phyloP scores from a whole-genome alignment of 2,797 vertebrate genomes.

The Rhabdophis nuchalis region DNA sequence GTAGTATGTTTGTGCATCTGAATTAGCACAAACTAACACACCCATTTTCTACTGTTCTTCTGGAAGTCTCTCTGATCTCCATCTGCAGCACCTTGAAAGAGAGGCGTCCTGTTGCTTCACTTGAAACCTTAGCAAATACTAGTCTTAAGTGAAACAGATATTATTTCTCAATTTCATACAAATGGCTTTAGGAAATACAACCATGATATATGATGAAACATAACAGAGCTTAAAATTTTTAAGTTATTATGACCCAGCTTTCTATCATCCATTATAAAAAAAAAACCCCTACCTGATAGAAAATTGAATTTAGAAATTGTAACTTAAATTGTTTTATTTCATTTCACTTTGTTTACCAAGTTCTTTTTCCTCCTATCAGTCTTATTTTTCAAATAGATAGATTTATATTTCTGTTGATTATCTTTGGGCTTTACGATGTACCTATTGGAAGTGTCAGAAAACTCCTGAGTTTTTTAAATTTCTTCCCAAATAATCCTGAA shows the following conservation, averaged over 20 bases:
- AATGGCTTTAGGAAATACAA: not conserved
- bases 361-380: too few relatives aligned
- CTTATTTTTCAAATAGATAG: not conserved
- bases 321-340: not conserved
- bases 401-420: slow-evolving; percentile 18
- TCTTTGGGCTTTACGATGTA: slow-evolving; percentile 32
- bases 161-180: not conserved
- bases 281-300: not conserved
- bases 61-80: not conserved
- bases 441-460: slow-evolving; percentile 21
- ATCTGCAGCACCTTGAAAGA: not conserved
- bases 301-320: not conserved
- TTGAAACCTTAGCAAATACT: not conserved
- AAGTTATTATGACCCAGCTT: not conserved
- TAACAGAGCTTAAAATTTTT: not conserved
- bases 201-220: not conserved
- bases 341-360: not conserved
- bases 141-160: not conserved
- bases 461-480: slow-evolving; percentile 8
- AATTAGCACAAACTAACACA: not conserved
- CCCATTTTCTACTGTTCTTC: not conserved
- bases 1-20: not conserved
- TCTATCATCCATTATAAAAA: not conserved
- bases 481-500: not conserved
- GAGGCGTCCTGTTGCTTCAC: not conserved